Evolutionary conservation across 2,113 vertebrate species (phyloP), one percentile per base, ranked within the genome.

Genomic region (Microtus montanus): DNA sequence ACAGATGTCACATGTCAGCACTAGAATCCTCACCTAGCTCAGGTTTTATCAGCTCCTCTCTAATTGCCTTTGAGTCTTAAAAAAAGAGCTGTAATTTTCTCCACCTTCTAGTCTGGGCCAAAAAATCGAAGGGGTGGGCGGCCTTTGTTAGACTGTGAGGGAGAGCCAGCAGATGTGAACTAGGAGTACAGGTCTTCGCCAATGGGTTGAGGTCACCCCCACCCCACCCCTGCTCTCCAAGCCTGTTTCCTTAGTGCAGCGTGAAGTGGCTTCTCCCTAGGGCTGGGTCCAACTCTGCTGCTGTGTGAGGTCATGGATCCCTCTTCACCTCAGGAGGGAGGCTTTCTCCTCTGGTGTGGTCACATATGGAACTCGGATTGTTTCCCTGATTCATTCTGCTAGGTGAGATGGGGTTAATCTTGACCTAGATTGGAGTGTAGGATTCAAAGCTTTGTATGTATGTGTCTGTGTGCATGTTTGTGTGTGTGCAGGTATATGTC

Each of bases 41-140:
- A 68, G 12, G 35, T 85, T 80, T 88, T 88, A 49, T 80, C 41
- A 63, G 61, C 41, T 80, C 89, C 77, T 7, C 66, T 15, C 82
- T 85, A 66, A 92, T 63, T 95, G 93, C 66, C 38, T 93, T 85
- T 88, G 85, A 71, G 61, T 84, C 20, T 86, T 79, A 64, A 83
- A 68, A 93, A 83, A 75, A 93, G 75, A 44, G 30, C 1, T 82
- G n/a, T 9, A 5, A 28, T 38, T 82, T 75, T 90, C 9, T 22
- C 30, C 13, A 24, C 13, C 4, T 52, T 93, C 77, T 52, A 47
- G 44, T 30, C 15, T 66, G 41, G 68, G 38, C 82, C 85, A n/a
- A 74, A 22, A 22, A 75, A 11, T 41, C 17, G 90, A 75, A 30
- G 22, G n/a, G 44, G 49, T 2, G 7, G 70, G 17, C 68, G 4